A percentile compares a stretch with the other conserved stretches of the same genome.
These are phyloP conservation scores for Drosophila lutescens DNA, from an alignment of 2,888 invertebrate genomes.

Conservation along the genomic window DNA sequence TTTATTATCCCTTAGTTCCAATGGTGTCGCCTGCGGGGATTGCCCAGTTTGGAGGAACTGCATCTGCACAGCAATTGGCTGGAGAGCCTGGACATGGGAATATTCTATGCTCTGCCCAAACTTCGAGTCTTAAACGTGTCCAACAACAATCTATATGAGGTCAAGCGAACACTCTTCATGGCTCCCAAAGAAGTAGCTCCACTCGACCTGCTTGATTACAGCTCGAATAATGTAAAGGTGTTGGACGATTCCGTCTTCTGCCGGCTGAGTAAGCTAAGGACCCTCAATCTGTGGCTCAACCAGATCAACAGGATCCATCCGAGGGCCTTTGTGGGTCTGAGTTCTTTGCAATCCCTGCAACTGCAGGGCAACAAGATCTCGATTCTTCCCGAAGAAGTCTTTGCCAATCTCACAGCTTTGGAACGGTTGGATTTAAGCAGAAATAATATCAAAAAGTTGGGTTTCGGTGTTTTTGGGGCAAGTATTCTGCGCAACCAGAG, in stretches of 20 bases:
- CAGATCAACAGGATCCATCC: slow-evolving; percentile 62
- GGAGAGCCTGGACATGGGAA: slow-evolving; percentile 64
- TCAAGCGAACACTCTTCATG: slow-evolving; percentile 63
- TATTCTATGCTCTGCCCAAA: slow-evolving; percentile 66
- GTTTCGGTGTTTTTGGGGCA: slow-evolving; percentile 65
- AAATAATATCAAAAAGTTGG: slow-evolving; percentile 69
- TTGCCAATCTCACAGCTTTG: slow-evolving; percentile 67
- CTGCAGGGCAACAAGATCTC: slow-evolving; percentile 75
- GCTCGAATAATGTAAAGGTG: slow-evolving; percentile 71
- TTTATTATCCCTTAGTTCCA: slow-evolving; percentile 57
- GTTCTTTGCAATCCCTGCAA: slow-evolving; percentile 65
- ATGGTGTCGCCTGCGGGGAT: slow-evolving; percentile 57
- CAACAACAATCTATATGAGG: slow-evolving; percentile 68
- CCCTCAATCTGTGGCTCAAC: slow-evolving; percentile 77
- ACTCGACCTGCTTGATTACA: slow-evolving; percentile 73
- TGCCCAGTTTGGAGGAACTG: slow-evolving; percentile 68
- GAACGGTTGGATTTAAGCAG: slow-evolving; percentile 72
- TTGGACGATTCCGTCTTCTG: slow-evolving; percentile 65
- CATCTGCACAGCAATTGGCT: slow-evolving; percentile 73
- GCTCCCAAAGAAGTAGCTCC: slow-evolving; percentile 51
- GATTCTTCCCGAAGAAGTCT: slow-evolving; percentile 63
- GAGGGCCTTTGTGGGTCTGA: slow-evolving; percentile 64
- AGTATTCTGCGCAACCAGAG: slow-evolving; percentile 60
- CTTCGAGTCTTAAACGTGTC: slow-evolving; percentile 75
- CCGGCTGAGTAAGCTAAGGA: slow-evolving; percentile 61